phyloP scores from a whole-genome alignment of 2,797 vertebrate genomes.

The Amblyopsis hoosieri region DNA sequence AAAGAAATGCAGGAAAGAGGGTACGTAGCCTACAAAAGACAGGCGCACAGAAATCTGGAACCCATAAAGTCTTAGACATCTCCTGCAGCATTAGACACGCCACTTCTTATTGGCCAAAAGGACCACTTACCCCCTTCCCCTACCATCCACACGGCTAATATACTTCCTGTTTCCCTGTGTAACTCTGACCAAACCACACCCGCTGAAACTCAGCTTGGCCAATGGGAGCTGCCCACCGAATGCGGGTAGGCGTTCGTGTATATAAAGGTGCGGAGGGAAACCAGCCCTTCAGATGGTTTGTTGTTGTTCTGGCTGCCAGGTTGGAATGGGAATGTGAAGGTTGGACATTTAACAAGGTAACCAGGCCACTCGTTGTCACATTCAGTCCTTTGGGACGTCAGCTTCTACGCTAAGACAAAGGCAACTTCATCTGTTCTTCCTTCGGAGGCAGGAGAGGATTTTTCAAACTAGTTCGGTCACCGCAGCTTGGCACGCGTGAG shows the following conservation, averaged over 20 bases:
- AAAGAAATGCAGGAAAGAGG: slow-evolving; percentile 45
- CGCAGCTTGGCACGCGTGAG: slow-evolving; percentile 9
- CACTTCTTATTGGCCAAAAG: slow-evolving; percentile 68
- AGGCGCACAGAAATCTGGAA: slow-evolving; percentile 83
- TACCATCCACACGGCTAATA: slow-evolving; percentile 58
- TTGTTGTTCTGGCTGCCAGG: slow-evolving; percentile 71
- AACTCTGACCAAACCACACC: slow-evolving; percentile 53
- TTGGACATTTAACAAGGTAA: slow-evolving; percentile 55
- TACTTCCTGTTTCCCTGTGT: slow-evolving; percentile 69
- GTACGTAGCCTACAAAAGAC: slow-evolving; percentile 48
- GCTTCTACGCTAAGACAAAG: slow-evolving; percentile 27
- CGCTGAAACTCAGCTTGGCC: slow-evolving; percentile 49
- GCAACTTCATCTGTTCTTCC: slow-evolving; percentile 6
- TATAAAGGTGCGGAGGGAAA: slow-evolving; percentile 69
- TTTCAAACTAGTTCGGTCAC: slow-evolving; percentile 15
- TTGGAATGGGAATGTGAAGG: slow-evolving; percentile 61
- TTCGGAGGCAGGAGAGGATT: slow-evolving; percentile 33
- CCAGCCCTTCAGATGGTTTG: slow-evolving; percentile 75
- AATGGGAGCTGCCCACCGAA: slow-evolving; percentile 59
- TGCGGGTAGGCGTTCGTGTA: slow-evolving; percentile 52
- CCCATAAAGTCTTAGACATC: slow-evolving; percentile 84
- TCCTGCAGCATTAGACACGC: slow-evolving; percentile 76
- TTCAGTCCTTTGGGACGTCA: slow-evolving; percentile 62
- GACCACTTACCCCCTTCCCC: slow-evolving; percentile 76
- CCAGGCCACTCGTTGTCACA: slow-evolving; percentile 39